phyloP scores from a whole-genome alignment of 2,113 vertebrate genomes.

The Urocitellus parryii region DNA sequence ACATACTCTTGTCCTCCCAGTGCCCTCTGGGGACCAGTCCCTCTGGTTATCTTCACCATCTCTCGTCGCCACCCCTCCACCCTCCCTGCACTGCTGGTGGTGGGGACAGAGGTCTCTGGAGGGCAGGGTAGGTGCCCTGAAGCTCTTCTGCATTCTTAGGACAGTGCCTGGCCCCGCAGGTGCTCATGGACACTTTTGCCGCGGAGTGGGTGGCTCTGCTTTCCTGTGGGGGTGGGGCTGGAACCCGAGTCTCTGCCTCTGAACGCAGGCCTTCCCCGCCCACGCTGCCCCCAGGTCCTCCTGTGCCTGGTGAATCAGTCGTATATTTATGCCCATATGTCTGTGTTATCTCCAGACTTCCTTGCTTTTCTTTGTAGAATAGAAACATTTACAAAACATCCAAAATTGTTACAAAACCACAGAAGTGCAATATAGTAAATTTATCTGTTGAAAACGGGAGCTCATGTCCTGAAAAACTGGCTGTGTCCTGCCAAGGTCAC shows the following conservation, averaged over 20 bases:
- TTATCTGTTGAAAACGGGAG: constrained; percentile 26
- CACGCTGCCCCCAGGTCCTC: background rate
- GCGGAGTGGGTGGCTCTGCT: background rate
- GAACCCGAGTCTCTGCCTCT: background rate
- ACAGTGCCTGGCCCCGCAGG: background rate
- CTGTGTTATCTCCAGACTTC: constrained; percentile 70
- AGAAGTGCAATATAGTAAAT: background rate
- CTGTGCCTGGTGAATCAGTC: constrained; percentile 52
- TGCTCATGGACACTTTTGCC: background rate
- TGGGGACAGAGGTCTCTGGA: background rate
- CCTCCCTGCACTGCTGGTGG: background rate
- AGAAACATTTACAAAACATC: constrained; percentile 73
- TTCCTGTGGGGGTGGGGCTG: background rate
- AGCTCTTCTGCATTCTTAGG: background rate
- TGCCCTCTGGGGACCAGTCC: background rate
- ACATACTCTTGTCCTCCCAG: rapidly evolving
- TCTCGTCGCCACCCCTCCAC: no score
- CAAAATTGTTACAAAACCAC: constrained; percentile 61
- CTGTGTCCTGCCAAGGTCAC: background rate
- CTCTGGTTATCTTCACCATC: background rate
- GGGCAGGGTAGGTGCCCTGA: background rate
- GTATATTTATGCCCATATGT: constrained; percentile 60
- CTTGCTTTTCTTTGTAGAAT: constrained; percentile 60
- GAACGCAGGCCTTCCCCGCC: background rate
- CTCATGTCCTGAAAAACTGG: background rate